phyloP scores from a whole-genome alignment of 2,888 invertebrate genomes.

The Spisula solida region DNA sequence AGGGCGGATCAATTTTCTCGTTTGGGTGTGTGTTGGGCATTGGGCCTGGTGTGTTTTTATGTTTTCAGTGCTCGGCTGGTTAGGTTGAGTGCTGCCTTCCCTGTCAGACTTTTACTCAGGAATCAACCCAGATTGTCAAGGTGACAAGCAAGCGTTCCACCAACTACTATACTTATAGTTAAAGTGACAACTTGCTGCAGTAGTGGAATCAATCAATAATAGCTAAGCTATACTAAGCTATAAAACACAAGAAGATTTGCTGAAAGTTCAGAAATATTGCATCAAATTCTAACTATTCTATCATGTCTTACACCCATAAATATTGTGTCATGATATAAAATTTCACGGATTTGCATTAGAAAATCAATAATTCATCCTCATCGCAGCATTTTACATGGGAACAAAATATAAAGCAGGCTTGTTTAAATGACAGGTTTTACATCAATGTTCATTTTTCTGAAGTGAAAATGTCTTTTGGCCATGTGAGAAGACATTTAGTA shows the following conservation, averaged over 20 bases:
- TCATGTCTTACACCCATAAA: conserved; percentile 10
- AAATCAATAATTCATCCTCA: not conserved
- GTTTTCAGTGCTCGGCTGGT: too few relatives aligned
- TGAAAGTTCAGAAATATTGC: not conserved
- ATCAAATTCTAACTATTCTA: not conserved
- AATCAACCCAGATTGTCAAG: too few relatives aligned
- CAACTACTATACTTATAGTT: too few relatives aligned
- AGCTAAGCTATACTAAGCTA: too few relatives aligned
- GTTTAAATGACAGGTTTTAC: not conserved
- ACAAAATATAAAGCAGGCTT: not conserved
- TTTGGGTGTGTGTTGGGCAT: too few relatives aligned
- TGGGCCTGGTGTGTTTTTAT: too few relatives aligned
- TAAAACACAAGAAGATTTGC: not conserved
- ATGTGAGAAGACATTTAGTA: not conserved
- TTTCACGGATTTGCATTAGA: not conserved
- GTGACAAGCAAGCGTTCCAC: too few relatives aligned
- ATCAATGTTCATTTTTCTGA: not conserved
- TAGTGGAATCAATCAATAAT: too few relatives aligned
- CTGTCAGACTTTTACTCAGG: too few relatives aligned
- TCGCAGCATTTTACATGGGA: not conserved
- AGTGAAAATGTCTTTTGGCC: not conserved
- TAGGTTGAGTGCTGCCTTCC: too few relatives aligned
- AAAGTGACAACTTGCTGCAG: too few relatives aligned
- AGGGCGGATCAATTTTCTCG: too few relatives aligned
- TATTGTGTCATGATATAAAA: not conserved